These are phyloP conservation scores for Sipunculus nudus DNA, from an alignment of 2,888 invertebrate species.

Conservation along the genomic window DNA sequence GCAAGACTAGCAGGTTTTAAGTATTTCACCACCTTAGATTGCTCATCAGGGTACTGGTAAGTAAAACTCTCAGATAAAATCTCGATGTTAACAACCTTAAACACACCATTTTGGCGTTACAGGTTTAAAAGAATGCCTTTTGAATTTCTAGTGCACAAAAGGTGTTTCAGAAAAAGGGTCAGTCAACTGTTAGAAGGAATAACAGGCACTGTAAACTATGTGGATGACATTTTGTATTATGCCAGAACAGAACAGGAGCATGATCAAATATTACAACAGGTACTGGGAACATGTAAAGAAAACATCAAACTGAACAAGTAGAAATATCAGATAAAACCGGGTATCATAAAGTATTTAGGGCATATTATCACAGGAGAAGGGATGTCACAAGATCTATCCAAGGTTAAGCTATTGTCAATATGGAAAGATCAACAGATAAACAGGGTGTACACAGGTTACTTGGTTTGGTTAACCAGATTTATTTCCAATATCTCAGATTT, in stretches of 20 bases:
- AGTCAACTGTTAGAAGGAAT: constrained; percentile 16
- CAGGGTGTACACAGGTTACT: constrained; percentile 36
- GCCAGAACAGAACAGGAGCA: neutral
- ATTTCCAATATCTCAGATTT: constrained; percentile 38
- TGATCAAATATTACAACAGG: neutral
- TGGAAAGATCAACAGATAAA: constrained; percentile 39
- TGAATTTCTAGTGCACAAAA: constrained; percentile 26
- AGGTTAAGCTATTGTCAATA: constrained; percentile 35
- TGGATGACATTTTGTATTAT: neutral
- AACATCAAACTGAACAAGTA: constrained; percentile 9
- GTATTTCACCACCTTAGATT: constrained; percentile 36
- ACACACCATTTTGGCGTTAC: constrained; percentile 32
- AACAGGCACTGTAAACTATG: neutral
- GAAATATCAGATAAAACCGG: constrained; percentile 14
- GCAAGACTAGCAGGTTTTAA: constrained; percentile 26
- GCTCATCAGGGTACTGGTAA: constrained; percentile 24
- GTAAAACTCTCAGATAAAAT: constrained; percentile 21
- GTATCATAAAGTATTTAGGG: constrained; percentile 6
- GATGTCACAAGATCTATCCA: constrained; percentile 30
- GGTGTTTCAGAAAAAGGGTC: constrained; percentile 30
- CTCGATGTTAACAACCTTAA: constrained; percentile 28
- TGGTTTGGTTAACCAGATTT: constrained; percentile 39
- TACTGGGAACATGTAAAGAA: neutral
- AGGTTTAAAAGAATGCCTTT: constrained; percentile 37
- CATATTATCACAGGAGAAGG: constrained; percentile 3